phyloP scores from a whole-genome alignment of 1,140 invertebrate genomes.

The Argopecten irradians region DNA sequence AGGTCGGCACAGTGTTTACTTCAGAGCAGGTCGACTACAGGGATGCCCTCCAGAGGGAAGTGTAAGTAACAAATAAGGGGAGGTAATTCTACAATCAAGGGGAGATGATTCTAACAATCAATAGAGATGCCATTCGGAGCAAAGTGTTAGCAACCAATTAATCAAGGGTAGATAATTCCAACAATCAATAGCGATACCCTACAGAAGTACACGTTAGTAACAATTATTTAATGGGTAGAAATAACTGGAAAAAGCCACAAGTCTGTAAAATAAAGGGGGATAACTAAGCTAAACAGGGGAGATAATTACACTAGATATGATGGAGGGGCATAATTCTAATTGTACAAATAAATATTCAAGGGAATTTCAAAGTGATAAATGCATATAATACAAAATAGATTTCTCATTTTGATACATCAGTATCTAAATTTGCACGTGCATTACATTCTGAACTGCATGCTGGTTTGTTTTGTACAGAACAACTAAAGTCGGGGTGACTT shows the following conservation, averaged over 20 bases:
- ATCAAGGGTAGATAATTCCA: neutral
- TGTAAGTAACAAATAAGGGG: neutral
- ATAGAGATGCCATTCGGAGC: neutral
- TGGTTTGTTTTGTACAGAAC: constrained; percentile 42
- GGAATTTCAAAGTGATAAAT: neutral
- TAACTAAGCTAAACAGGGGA: neutral
- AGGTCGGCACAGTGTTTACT: constrained; percentile 37
- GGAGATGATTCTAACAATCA: neutral
- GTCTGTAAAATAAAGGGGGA: too few relatives aligned
- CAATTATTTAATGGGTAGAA: neutral
- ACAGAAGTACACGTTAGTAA: too few relatives aligned
- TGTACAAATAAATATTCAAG: too few relatives aligned
- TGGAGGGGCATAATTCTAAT: too few relatives aligned
- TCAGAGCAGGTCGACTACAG: constrained; percentile 49
- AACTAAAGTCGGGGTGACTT: constrained; percentile 55
- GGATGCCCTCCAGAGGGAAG: constrained; percentile 30
- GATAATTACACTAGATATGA: neutral
- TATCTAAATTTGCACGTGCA: neutral
- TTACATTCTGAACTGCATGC: neutral
- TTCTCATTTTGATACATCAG: neutral
- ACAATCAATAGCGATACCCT: too few relatives aligned
- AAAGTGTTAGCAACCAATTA: neutral
- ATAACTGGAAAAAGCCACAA: neutral
- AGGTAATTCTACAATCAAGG: neutral
- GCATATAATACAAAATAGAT: neutral